phyloP scores from a whole-genome alignment of 2,113 vertebrate species.

The Chrysemys picta region DNA sequence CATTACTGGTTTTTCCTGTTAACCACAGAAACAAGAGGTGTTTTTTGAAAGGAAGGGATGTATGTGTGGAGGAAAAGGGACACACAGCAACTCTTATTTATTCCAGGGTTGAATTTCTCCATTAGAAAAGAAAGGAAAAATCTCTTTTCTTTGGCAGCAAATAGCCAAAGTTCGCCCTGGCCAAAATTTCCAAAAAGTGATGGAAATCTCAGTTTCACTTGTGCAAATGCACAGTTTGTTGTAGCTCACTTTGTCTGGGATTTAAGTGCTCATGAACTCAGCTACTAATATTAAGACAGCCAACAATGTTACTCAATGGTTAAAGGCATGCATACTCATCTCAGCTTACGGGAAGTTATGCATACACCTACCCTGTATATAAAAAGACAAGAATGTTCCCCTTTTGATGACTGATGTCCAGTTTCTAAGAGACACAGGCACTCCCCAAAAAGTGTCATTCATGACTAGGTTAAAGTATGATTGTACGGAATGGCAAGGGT shows the following conservation, averaged over 20 bases:
- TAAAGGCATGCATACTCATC: neutral
- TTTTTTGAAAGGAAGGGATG: neutral
- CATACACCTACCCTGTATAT: neutral
- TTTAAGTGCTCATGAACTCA: neutral
- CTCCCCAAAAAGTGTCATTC: neutral
- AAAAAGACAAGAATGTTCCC: fast-evolving
- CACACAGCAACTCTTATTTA: neutral
- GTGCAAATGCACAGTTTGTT: neutral
- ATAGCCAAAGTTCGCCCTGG: neutral
- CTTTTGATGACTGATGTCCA: neutral
- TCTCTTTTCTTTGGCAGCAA: neutral
- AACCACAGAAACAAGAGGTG: neutral
- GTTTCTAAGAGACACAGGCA: neutral
- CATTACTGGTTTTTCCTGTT: neutral
- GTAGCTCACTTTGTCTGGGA: neutral
- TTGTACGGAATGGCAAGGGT: neutral
- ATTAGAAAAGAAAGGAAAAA: neutral
- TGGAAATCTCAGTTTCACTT: neutral
- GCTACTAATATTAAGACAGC: neutral
- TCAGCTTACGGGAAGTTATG: neutral
- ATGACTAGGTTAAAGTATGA: neutral
- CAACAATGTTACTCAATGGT: neutral
- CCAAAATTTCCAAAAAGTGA: neutral
- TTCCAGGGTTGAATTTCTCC: neutral
- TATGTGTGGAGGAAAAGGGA: neutral